Conservation (phyloP, 1,140 invertebrate species). For the Danaus melanippus region DNA sequence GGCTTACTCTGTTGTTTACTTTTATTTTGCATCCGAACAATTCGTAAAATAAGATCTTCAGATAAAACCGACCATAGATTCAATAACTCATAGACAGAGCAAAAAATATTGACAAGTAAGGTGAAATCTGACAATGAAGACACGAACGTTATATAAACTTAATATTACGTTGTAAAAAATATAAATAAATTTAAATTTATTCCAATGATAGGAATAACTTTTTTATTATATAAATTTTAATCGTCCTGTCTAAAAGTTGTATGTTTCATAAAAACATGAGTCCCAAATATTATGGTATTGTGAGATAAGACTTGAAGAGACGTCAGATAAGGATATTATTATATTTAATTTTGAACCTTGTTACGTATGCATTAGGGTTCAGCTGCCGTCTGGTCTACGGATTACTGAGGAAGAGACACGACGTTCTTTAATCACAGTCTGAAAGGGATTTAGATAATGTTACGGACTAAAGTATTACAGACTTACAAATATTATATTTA, state of each 20-base stretch:
- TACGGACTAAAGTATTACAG: not conserved
- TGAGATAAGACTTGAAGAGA: conserved; percentile 44
- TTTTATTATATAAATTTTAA: no score
- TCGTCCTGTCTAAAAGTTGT: conserved; percentile 8
- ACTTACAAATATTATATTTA: no score
- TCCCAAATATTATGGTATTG: conserved; percentile 54
- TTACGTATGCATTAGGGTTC: not conserved
- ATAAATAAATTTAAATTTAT: no score
- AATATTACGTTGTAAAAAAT: no score
- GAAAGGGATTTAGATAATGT: conserved; percentile 24
- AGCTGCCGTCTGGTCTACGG: conserved; percentile 7
- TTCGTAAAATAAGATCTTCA: conserved; percentile 36
- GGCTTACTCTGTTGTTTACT: conserved; percentile 43
- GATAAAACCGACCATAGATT: conserved; percentile 28
- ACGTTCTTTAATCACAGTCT: conserved; percentile 41
- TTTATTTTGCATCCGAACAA: conserved; percentile 46
- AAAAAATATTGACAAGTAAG: conserved; percentile 8
- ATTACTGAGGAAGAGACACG: conserved; percentile 31
- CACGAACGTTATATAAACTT: no score
- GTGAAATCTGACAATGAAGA: no score
- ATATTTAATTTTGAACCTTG: conserved; percentile 9
- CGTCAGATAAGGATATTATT: conserved; percentile 34
- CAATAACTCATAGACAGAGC: conserved; percentile 7
- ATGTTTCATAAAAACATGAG: conserved; percentile 24
- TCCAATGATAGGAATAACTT: no score